These are phyloP conservation scores for Cynopterus brachyotis DNA, from an alignment of 2,113 vertebrate species.

Conservation along the genomic window DNA sequence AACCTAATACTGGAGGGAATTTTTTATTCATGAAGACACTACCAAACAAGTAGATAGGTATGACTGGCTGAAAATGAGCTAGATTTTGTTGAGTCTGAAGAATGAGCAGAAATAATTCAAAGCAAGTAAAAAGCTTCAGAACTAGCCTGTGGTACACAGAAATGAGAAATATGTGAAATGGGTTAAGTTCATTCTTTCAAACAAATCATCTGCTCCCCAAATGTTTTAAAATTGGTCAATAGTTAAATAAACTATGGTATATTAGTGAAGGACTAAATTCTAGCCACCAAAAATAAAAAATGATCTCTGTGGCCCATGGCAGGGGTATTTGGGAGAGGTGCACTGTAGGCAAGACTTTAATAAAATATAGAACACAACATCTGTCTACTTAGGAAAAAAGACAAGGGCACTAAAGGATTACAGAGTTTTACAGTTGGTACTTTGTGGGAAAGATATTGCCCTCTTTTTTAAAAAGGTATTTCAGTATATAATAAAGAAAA, in stretches of 20 bases:
- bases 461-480: constrained; percentile 8
- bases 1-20: neutral
- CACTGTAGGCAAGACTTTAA: neutral
- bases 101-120: constrained; percentile 14
- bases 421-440: neutral
- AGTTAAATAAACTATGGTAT: neutral
- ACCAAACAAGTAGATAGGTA: neutral
- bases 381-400: neutral
- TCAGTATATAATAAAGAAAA: neutral
- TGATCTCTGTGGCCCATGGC: neutral
- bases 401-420: neutral
- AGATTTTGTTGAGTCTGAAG: constrained; percentile 23
- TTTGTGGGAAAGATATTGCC: neutral
- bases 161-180: neutral
- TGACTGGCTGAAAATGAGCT: neutral
- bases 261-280: constrained; percentile 15
- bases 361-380: neutral
- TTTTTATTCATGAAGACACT: neutral
- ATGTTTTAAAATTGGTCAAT: neutral
- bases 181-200: constrained; percentile 7
- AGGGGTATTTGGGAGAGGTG: neutral
- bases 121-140: constrained; percentile 10
- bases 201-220: constrained; percentile 12
- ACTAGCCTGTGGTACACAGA: neutral
- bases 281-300: neutral